Conservation (phyloP, 2,888 invertebrate genomes). For the Hemistola chrysoprasaria region DNA sequence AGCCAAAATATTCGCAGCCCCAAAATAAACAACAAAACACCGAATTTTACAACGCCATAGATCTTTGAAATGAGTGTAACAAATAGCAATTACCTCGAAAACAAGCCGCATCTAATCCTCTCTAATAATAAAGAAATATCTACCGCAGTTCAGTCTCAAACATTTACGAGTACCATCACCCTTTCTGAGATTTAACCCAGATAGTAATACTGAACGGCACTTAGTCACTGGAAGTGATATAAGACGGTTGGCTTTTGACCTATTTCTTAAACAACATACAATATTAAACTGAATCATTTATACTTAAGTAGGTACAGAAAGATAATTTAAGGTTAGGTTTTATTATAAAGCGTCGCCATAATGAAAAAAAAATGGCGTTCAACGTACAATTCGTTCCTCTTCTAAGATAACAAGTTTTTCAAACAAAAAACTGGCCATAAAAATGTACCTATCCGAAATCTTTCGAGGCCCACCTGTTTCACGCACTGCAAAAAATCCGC, state of each 20-base stretch:
- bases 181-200: slow-evolving; percentile 28
- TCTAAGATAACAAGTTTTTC: no score
- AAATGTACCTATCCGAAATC: slow-evolving; percentile 6
- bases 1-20: slow-evolving; percentile 19
- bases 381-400: no score
- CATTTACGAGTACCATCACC: slow-evolving; percentile 38
- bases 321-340: no score
- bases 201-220: slow-evolving; percentile 1
- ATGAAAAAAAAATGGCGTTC: no score
- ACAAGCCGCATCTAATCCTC: slow-evolving; percentile 35
- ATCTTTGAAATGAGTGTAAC: slow-evolving; percentile 50
- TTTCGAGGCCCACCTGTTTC: slow-evolving; percentile 19
- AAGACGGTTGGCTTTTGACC: no score
- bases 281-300: no score
- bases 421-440: no score
- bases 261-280: no score
- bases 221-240: no score
- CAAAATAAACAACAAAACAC: slow-evolving; percentile 18
- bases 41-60: slow-evolving; percentile 30
- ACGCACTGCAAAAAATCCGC: slow-evolving; percentile 69
- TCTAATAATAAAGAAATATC: slow-evolving; percentile 41
- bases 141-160: slow-evolving; percentile 23
- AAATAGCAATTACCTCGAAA: slow-evolving; percentile 48
- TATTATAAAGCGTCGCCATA: no score
- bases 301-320: no score